Evolutionary conservation across 1,140 invertebrate species (phyloP), one percentile per base, ranked within the genome.

Genomic region (Diorhabda sublineata): DNA sequence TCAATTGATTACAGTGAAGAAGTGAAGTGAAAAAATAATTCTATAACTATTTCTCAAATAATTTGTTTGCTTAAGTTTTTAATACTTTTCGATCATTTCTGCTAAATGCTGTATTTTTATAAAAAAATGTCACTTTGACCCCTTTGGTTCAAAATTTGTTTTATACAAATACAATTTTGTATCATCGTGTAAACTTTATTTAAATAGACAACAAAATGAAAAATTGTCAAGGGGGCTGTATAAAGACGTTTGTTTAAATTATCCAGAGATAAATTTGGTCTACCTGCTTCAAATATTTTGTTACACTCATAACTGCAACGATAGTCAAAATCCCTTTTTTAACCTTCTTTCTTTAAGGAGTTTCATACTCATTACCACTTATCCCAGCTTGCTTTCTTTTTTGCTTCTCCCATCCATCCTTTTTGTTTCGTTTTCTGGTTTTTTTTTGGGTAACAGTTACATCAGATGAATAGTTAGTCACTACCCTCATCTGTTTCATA

Each of bases 231-330:
- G 26, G 26, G 26, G 26, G 26, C 26, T 26, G 26, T 26, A 52
- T 52, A 52, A 5, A 52, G 45, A 9, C 5, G 43, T 45, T 62
- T 4, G 43, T 62, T 62, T 62, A 62, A 62, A 62, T 62, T 65
- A 6, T 43, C 61, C 8, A 65, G 5, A 56, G 56, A 65, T 65
- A 65, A 65, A 65, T 65, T 65, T 65, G 42, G 64, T 65, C 42
- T 65, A 52, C 64, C 64, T 11, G 45, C 64, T 65, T 65, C 63
- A 65, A 45, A 52, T 52, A 65, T 65, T 65, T 65, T 65, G 63
- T 52, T 26, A 65, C 63, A 57, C 63, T 65, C 63, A 65, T 65
- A 65, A 26, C 47, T 26, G 26, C 26, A 26, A 26, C 26, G 44
- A 8, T 57, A 26, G 45, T 56, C 47, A 47, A 62, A 62, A 2